Conservation (phyloP, 2,888 invertebrate species). For the Agrochola lychnidis region DNA sequence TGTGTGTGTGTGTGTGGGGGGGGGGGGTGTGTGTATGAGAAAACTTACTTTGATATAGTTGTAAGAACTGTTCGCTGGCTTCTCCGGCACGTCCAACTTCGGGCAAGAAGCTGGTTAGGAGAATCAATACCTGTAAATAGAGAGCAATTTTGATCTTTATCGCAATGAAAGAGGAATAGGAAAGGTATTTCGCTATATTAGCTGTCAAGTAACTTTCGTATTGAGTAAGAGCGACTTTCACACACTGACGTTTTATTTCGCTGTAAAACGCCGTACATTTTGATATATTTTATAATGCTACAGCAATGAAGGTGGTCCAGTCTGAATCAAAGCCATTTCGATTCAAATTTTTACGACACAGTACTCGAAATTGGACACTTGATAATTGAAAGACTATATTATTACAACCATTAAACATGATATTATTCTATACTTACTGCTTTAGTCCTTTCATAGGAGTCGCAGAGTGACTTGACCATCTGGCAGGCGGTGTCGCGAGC, state of each 20-base stretch:
- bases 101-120: constrained; percentile 96
- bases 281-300: background rate
- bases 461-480: constrained; percentile 96
- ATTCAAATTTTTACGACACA: background rate
- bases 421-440: constrained; percentile 77
- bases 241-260: background rate
- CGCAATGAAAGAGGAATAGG: background rate
- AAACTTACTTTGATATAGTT: constrained; percentile 94
- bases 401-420: background rate
- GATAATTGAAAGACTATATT: background rate
- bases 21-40: background rate
- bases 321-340: background rate
- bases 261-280: background rate
- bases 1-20: too few species aligned
- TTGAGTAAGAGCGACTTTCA: background rate
- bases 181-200: background rate
- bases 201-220: background rate
- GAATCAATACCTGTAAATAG: constrained; percentile 92
- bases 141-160: background rate
- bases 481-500: constrained; percentile 97
- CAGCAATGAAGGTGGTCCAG: background rate
- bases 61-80: constrained; percentile 97
- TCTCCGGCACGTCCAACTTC: constrained; percentile 97
- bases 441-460: constrained; percentile 88
- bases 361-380: background rate